Evolutionary conservation across 2,888 invertebrate species (phyloP), one percentile per base, ranked within the genome.

Genomic region (Xanthostigma xanthostigma): DNA sequence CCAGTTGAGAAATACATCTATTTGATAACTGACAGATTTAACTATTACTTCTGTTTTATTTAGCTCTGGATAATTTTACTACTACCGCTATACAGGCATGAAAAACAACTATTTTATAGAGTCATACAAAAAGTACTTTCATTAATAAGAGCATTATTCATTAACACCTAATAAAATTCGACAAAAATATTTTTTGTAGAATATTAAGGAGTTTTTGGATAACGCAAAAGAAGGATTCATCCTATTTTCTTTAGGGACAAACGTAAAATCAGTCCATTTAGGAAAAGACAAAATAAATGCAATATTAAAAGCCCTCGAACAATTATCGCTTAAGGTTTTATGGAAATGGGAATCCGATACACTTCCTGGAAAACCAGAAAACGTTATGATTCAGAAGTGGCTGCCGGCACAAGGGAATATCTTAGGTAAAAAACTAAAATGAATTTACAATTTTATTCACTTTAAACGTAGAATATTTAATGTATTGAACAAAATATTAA

Each of bases 401-500:
- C 56, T 70, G 14, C 70, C 71, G 1, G 27, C 45, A 37, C 72
- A 72, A 55, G 64, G 67, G 51, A 69, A 67, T 51, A 56, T 71
- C 46, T 57, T 71, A 49, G 66, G 69, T 68, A 60, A 27, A 27
- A 27, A 27, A n/a, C n/a, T n/a, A n/a, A n/a, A n/a, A n/a, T n/a
- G n/a, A n/a, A n/a, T n/a, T n/a, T n/a, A n/a, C n/a, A n/a, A n/a
- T n/a, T n/a, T n/a, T n/a, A n/a, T n/a, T n/a, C n/a, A n/a, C n/a
- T n/a, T n/a, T n/a, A n/a, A n/a, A n/a, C n/a, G n/a, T n/a, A n/a
- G n/a, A n/a, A n/a, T n/a, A n/a, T n/a, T n/a, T n/a, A n/a, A n/a
- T n/a, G n/a, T n/a, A n/a, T n/a, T n/a, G n/a, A n/a, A n/a, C n/a
- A n/a, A n/a, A n/a, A n/a, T n/a, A n/a, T n/a, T n/a, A n/a, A n/a